Percentiles rank a stretch among this genome's conserved stretches.
These are phyloP conservation scores for Pelecanus crispus DNA, from an alignment of 2,113 vertebrate genomes.

Conservation along the genomic window DNA sequence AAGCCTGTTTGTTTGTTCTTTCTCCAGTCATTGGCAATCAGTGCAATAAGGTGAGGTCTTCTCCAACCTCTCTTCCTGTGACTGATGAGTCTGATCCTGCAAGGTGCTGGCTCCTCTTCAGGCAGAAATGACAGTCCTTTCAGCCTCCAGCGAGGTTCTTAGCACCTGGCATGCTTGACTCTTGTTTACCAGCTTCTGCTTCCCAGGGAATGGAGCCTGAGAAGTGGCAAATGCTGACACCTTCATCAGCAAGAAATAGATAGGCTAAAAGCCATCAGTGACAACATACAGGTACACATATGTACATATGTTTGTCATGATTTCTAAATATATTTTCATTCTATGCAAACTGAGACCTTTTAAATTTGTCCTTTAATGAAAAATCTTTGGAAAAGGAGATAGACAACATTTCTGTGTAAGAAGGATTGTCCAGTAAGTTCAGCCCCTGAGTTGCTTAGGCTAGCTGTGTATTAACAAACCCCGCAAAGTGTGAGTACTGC, in stretches of 20 bases:
- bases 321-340: neutral
- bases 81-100: neutral
- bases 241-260: neutral
- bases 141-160: neutral
- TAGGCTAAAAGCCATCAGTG: neutral
- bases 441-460: neutral
- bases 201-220: neutral
- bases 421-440: neutral
- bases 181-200: neutral
- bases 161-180: fast-evolving
- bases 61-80: neutral
- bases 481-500: neutral
- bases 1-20: neutral
- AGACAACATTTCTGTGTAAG: neutral
- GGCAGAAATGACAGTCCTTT: neutral
- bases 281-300: neutral
- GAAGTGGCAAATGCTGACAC: neutral
- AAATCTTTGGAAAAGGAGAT: neutral
- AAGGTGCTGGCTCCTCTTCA: neutral
- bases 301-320: neutral
- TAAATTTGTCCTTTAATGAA: neutral
- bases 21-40: neutral
- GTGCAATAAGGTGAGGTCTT: neutral
- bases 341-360: neutral
- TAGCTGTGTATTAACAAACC: neutral